Evolutionary conservation across 2,888 invertebrate species (phyloP).

Genomic region (Cataglyphis altisquamis): DNA sequence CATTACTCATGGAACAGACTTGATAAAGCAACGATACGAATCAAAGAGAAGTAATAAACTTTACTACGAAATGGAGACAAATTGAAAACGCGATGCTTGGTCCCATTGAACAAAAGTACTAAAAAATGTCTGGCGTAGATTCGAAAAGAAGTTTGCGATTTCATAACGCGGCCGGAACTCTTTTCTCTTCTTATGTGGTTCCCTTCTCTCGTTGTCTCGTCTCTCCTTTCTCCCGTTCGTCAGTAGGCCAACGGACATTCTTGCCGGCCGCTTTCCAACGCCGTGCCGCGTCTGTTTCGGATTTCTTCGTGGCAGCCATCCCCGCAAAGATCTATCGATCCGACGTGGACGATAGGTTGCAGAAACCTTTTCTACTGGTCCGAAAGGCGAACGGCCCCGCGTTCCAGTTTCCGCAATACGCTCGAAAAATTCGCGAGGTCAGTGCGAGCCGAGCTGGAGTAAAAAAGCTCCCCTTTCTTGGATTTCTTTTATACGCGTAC

Average conservation of each 20-base stretch:
- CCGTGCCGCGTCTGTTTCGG: constrained; percentile 56
- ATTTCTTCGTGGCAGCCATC: constrained; percentile 68
- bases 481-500: background rate
- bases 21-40: background rate
- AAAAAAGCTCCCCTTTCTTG: background rate
- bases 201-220: constrained; percentile 59
- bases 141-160: constrained; percentile 43
- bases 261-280: constrained; percentile 73
- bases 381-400: constrained; percentile 63
- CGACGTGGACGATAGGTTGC: constrained; percentile 46
- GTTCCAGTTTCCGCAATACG: constrained; percentile 68
- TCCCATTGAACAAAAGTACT: constrained; percentile 20
- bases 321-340: constrained; percentile 69
- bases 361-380: constrained; percentile 53
- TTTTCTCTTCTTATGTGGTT: constrained; percentile 62
- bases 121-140: constrained; percentile 6
- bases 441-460: background rate
- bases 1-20: background rate
- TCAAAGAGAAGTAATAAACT: background rate
- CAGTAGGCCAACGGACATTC: constrained; percentile 76
- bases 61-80: background rate
- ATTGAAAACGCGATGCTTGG: background rate
- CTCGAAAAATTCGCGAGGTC: constrained; percentile 41
- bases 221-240: constrained; percentile 73
- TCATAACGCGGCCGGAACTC: constrained; percentile 69